A percentile compares a stretch with the other conserved stretches of the same genome.
phyloP scores from a whole-genome alignment of 37 sponge, comb jelly and placozoan species.

The Hexactinellida sp. region DNA sequence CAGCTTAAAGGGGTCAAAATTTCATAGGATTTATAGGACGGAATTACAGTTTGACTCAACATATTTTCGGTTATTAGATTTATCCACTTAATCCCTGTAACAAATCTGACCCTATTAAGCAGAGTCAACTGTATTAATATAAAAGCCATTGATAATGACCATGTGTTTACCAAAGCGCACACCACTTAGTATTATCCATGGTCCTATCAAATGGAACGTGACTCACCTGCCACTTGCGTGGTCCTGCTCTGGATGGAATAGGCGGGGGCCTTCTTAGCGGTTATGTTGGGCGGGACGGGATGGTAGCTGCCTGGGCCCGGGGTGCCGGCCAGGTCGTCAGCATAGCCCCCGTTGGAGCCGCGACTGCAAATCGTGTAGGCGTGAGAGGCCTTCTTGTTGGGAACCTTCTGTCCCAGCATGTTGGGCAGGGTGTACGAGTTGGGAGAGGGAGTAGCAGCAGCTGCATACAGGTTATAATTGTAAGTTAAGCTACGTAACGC shows the following conservation, averaged over 20 bases:
- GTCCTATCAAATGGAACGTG: too few relatives aligned
- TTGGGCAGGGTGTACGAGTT: constrained; percentile 87
- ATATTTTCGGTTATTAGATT: too few relatives aligned
- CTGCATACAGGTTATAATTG: constrained; percentile 13
- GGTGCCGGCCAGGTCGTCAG: constrained; percentile 86
- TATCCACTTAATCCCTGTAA: too few relatives aligned
- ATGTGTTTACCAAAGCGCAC: too few relatives aligned
- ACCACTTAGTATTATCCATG: too few relatives aligned
- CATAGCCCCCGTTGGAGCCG: constrained; percentile 58
- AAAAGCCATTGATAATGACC: too few relatives aligned
- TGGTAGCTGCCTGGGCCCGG: constrained; percentile 93
- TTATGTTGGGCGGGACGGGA: constrained; percentile 31
- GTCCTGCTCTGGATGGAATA: constrained; percentile 61
- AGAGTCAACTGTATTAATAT: too few relatives aligned
- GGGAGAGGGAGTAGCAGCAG: constrained; percentile 76
- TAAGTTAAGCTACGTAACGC: background rate
- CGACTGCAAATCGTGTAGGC: constrained; percentile 77
- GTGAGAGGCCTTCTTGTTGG: constrained; percentile 57
- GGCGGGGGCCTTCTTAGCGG: constrained; percentile 50
- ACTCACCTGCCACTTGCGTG: background rate
- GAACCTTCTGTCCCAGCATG: constrained; percentile 71
- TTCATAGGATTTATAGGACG: too few relatives aligned
- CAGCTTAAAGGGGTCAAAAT: too few relatives aligned
- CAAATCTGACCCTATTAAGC: too few relatives aligned
- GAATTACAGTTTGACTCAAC: too few relatives aligned